Conservation (phyloP, 2,113 vertebrate genomes). For the Sapajus apella region DNA sequence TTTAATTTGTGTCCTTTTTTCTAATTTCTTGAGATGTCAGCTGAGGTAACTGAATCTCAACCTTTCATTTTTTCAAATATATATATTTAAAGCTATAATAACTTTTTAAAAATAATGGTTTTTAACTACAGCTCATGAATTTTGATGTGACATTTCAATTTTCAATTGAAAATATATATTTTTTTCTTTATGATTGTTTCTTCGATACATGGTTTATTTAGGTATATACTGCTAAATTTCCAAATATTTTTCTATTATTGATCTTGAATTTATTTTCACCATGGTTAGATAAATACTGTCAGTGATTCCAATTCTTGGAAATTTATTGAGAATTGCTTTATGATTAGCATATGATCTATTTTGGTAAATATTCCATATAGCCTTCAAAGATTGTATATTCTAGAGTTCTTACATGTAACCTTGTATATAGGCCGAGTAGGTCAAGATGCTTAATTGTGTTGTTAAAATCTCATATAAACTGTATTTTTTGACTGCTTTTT, state of each 20-base stretch:
- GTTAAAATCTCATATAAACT: neutral
- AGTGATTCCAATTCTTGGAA: neutral
- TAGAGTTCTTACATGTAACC: neutral
- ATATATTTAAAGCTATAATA: neutral
- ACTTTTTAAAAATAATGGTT: neutral
- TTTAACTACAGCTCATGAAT: neutral
- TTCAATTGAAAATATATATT: neutral
- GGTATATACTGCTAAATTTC: neutral
- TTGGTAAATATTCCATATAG: neutral
- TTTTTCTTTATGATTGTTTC: neutral
- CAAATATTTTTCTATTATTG: conserved; percentile 7
- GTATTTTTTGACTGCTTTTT: neutral
- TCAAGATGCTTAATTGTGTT: neutral
- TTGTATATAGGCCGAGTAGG: neutral
- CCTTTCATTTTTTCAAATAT: neutral
- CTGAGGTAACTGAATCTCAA: neutral
- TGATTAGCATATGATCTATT: neutral
- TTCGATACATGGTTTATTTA: neutral
- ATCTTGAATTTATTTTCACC: conserved; percentile 33
- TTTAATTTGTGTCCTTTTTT: neutral
- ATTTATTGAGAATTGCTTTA: neutral
- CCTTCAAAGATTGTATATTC: neutral
- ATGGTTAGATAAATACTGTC: neutral
- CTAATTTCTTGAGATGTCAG: neutral
- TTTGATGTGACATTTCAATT: neutral